Evolutionary conservation across 1,140 invertebrate genomes (phyloP), one percentile per base, ranked within the genome.

Genomic region (Papilio glaucus): DNA sequence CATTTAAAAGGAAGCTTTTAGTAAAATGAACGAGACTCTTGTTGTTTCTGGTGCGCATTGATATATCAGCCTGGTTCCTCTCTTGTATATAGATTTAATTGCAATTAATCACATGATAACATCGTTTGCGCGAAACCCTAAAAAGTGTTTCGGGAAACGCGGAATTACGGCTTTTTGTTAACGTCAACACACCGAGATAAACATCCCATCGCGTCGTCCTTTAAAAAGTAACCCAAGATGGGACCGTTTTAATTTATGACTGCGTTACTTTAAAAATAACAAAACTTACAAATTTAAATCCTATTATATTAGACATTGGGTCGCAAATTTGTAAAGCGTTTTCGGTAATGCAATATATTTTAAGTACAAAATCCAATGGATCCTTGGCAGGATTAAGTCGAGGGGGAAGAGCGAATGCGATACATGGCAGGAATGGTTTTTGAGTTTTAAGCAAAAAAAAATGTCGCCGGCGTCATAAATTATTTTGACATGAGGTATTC

Each of bases 381-480:
- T 69, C 67, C 67, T 69, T 69, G 67, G 67, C 67, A 53, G 67
- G 67, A 69, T 69, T 69, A 69, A 53, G 42, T 26, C 15, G 67
- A 69, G 29, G 42, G 62, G 62, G 62, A 65, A 21, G 13, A 33
- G 61, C 21, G 53, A 38, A 37, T 24, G 39, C 41, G 41, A 49
- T 49, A 69, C 42, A 69, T 49, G 45, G 8, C 29, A 12, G 29
- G 67, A 33, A 37, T 37, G 67, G 67, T 72, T 67, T 72, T 74
- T 75, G 42, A 45, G 67, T 60, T 77, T 63, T 37, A 37, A 61
- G 38, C 63, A 77, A 77, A 77, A 77, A 77, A 77, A 74, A 72
- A 57, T 72, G 70, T 77, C 67, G 71, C 49, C 60, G 29, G 15
- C 12, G 41, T 45, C 71, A 72, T 77, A 73, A 77, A 42, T 49